Evolutionary conservation across 2,888 invertebrate genomes (phyloP), one percentile per base, ranked within the genome.

Genomic region (Dendrolimus pini): DNA sequence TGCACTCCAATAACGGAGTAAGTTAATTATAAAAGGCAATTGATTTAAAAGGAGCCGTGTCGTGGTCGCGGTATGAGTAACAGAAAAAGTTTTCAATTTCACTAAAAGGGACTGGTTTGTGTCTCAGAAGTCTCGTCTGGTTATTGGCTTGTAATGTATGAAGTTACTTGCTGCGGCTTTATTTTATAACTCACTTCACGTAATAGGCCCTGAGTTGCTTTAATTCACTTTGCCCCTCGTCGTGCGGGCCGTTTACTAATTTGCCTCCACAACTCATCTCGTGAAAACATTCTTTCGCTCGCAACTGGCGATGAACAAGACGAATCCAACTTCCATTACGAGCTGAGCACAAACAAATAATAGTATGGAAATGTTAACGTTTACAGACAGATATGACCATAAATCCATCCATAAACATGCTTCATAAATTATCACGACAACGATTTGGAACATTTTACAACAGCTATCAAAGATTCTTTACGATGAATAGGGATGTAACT

Each of bases 21-120:
- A 89, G 87, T 85, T 90, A 90, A 90, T 90, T 90, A 89, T 83
- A 85, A 88, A 89, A 89, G 82, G 85, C 89, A 90, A 89, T 90
- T 87, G 89, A 89, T 89, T 87, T 86, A 88, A 89, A 86, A 87
- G 87, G 83, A 83, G 83, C 79, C 77, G 84, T 85, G 85, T 85
- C 87, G 83, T 77, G 83, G 82, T 70, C 82, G 82, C 79, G 82
- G 85, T 88, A 87, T 88, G 88, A 89, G 89, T 89, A 85, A 88
- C 83, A 89, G 89, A 89, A 91, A 91, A 91, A 91, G 83, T 91
- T 91, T 90, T 90, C 91, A 91, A 91, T 91, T 90, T 89, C 83
- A 90, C 91, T 91, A 91, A 91, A 91, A 91, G 91, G 91, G 91
- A 80, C 91, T 91, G 91, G 89, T 89, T 89, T 91, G 89, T 89